These are phyloP conservation scores for Danio rerio DNA, from an alignment of 2,113 vertebrate genomes.

Conservation along the genomic window DNA sequence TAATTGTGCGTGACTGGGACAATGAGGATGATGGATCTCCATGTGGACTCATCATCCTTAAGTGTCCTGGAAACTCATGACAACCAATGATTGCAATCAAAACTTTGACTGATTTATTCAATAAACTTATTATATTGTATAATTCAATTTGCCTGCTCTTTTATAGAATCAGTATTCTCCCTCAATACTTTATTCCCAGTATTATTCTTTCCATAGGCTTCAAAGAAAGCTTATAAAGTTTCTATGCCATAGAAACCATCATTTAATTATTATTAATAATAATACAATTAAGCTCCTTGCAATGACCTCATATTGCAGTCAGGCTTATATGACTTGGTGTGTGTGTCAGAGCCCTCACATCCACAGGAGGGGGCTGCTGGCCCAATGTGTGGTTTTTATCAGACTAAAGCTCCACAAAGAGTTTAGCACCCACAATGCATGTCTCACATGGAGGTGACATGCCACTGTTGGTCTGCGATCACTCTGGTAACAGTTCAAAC, in stretches of 20 bases:
- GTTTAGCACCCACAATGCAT: conserved; percentile 67
- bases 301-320: background rate
- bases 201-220: background rate
- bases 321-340: background rate
- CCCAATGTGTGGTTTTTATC: conserved; percentile 40
- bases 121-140: background rate
- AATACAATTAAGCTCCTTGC: background rate
- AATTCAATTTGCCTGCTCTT: background rate
- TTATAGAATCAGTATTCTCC: background rate
- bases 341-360: conserved; percentile 17
- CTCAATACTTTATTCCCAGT: too few species aligned
- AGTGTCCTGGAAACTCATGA: background rate
- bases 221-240: too few species aligned
- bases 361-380: conserved; percentile 74
- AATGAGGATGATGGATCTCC: background rate
- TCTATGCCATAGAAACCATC: background rate
- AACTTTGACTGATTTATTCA: background rate
- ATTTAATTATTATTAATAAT: too few species aligned
- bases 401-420: conserved; percentile 67
- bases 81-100: background rate
- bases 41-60: background rate
- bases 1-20: conserved; percentile 5
- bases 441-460: conserved; percentile 43
- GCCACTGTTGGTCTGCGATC: conserved; percentile 31
- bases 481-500: conserved; percentile 5